Evolutionary conservation across 1,140 invertebrate genomes (phyloP).

Genomic region (Cryptotermes secundus): DNA sequence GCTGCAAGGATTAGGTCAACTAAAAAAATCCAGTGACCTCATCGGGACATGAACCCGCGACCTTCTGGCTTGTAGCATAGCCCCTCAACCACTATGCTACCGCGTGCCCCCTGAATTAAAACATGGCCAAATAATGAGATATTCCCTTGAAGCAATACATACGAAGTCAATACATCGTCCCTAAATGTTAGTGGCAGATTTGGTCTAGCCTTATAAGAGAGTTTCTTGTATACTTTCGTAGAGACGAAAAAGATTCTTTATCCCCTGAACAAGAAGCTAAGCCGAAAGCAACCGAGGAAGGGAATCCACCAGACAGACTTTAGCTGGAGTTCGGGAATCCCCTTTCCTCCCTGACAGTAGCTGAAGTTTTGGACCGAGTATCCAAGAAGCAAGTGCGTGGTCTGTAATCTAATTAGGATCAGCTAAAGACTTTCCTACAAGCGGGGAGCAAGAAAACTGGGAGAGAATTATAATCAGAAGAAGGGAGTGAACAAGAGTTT

Average conservation of each 20-base stretch:
- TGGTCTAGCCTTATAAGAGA: neutral
- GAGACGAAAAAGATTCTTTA: constrained; percentile 2
- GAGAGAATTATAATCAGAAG: constrained; percentile 19
- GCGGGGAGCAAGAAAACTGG: neutral
- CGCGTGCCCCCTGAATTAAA: neutral
- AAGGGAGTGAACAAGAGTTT: neutral
- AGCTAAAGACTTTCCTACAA: neutral
- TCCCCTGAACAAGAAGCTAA: constrained; percentile 6
- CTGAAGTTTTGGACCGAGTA: constrained; percentile 2
- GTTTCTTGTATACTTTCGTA: constrained; percentile 17
- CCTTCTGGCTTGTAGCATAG: too few species aligned
- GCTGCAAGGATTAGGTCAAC: too few species aligned
- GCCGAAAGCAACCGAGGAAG: neutral
- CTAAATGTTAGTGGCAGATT: neutral
- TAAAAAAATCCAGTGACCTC: too few species aligned
- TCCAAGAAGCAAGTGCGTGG: constrained; percentile 12
- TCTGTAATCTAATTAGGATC: constrained; percentile 9
- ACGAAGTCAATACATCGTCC: neutral
- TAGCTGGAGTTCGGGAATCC: neutral
- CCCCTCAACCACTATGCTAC: too few species aligned
- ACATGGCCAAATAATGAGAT: neutral
- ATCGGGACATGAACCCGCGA: too few species aligned
- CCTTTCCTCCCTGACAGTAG: neutral
- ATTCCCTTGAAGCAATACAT: neutral
- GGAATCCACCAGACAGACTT: constrained; percentile 1